A percentile compares a stretch with the other conserved stretches of the same genome.
These are phyloP conservation scores for Lacanobia oleracea DNA, from an alignment of 2,888 invertebrate species.

Conservation along the genomic window DNA sequence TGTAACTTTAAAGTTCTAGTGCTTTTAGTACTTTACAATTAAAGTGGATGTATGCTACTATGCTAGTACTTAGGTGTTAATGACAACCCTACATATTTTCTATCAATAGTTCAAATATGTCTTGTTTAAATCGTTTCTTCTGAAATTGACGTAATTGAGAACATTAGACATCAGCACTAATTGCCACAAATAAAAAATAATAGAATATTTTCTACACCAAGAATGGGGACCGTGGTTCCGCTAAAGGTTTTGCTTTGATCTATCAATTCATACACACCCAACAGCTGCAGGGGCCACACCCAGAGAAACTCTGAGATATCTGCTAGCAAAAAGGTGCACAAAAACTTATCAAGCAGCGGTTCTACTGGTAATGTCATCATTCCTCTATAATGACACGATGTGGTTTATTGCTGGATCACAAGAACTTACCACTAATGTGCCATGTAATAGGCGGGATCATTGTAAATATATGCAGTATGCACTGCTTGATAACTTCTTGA, in stretches of 20 bases:
- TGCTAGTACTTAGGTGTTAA: too few species aligned
- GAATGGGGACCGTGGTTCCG: conserved; percentile 33
- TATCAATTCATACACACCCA: conserved; percentile 37
- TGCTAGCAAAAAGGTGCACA: conserved; percentile 48
- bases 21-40: too few species aligned
- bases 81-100: too few species aligned
- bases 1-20: too few species aligned
- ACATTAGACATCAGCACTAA: too few species aligned
- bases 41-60: too few species aligned
- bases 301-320: conserved; percentile 63
- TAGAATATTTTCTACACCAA: conserved; percentile 27
- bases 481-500: neutral
- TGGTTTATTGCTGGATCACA: conserved; percentile 28
- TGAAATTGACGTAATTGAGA: too few species aligned
- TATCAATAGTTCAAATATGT: too few species aligned
- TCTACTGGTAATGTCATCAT: conserved; percentile 63
- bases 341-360: conserved; percentile 56
- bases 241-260: conserved; percentile 32
- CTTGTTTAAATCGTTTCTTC: too few species aligned
- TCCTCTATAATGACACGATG: conserved; percentile 60
- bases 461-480: conserved; percentile 26
- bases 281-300: conserved; percentile 52
- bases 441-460: conserved; percentile 21
- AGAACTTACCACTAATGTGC: conserved; percentile 40
- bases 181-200: neutral